These are phyloP conservation scores for Anas bahamensis DNA, from an alignment of 2,797 vertebrate species.

Conservation along the genomic window DNA sequence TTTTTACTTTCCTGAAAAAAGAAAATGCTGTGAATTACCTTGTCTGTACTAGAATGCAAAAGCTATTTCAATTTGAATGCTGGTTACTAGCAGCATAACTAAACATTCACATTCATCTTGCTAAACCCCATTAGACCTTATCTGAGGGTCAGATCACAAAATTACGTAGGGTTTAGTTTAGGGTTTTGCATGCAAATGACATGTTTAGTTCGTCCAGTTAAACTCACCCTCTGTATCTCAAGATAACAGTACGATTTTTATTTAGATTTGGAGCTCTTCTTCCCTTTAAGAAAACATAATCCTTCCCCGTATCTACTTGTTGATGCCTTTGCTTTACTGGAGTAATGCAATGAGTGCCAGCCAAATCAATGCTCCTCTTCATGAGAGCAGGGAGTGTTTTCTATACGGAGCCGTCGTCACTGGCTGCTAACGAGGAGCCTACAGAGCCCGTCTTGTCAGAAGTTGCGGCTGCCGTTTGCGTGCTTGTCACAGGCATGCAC, in stretches of 20 bases:
- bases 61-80: neutral
- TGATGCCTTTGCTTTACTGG: neutral
- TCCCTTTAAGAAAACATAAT: neutral
- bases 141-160: neutral
- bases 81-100: neutral
- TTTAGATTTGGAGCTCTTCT: neutral
- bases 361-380: neutral
- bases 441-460: neutral
- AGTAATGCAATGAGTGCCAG: rapidly evolving
- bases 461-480: neutral
- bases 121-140: neutral
- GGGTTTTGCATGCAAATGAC: neutral
- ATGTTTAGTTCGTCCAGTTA: neutral
- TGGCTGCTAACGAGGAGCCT: neutral
- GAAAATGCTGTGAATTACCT: neutral
- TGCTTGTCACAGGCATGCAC: neutral
- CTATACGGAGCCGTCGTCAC: rapidly evolving
- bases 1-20: neutral
- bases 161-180: rapidly evolving
- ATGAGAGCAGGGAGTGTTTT: neutral
- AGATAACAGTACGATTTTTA: neutral
- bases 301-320: rapidly evolving
- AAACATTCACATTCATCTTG: rapidly evolving
- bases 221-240: neutral
- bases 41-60: neutral